A percentile compares a stretch with the other conserved stretches of the same genome.
phyloP scores from a whole-genome alignment of 2,113 vertebrate genomes.

The Thalassoma bifasciatum region DNA sequence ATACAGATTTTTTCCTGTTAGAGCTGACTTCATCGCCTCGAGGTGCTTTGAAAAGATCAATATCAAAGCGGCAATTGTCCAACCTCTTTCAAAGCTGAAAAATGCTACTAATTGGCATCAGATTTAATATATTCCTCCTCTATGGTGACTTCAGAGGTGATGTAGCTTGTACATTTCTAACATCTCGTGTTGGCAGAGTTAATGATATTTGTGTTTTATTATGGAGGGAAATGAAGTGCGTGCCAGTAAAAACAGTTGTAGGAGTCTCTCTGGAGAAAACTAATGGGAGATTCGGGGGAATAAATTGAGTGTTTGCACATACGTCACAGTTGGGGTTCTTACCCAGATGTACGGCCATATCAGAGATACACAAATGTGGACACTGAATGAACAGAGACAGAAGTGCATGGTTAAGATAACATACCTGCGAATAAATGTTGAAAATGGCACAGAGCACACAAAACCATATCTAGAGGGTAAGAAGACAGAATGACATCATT shows the following conservation, averaged over 20 bases:
- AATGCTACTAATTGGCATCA: constrained; percentile 17
- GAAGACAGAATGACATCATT: too few relatives aligned
- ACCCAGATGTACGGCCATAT: too few relatives aligned
- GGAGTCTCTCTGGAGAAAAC: background rate
- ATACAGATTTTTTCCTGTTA: background rate
- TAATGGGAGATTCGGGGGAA: too few relatives aligned
- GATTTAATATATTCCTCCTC: background rate
- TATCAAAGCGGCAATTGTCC: constrained; percentile 13
- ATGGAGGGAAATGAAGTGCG: background rate
- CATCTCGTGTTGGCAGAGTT: background rate
- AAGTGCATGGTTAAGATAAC: too few relatives aligned
- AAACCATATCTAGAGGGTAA: too few relatives aligned
- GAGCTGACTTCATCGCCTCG: constrained; percentile 11
- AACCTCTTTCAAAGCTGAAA: constrained; percentile 9
- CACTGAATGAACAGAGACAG: too few relatives aligned
- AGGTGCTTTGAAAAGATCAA: constrained; percentile 30
- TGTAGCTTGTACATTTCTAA: background rate
- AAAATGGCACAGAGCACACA: too few relatives aligned
- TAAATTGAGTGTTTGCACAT: too few relatives aligned
- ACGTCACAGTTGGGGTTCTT: too few relatives aligned
- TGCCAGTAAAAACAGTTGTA: too few relatives aligned
- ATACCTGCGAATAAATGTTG: too few relatives aligned
- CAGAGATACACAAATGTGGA: too few relatives aligned
- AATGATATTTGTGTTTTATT: background rate
- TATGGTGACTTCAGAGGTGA: background rate